phyloP scores from a whole-genome alignment of 2,113 vertebrate species.

The Himantopus leucocephalus region DNA sequence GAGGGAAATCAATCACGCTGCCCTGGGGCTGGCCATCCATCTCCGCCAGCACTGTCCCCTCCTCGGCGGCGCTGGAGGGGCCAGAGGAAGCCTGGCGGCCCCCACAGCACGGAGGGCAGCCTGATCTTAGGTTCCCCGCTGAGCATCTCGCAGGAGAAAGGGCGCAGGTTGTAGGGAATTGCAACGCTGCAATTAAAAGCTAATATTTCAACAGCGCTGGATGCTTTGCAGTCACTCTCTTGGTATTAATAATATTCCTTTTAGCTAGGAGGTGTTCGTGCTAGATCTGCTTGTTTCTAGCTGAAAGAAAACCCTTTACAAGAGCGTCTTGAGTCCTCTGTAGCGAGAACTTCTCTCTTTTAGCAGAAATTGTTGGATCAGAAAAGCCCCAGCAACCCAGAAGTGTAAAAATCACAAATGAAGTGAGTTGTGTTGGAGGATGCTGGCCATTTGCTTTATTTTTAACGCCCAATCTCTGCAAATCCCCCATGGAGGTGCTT shows the following conservation, averaged over 20 bases:
- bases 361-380: background rate
- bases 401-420: background rate
- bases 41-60: background rate
- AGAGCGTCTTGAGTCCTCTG: background rate
- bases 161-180: background rate
- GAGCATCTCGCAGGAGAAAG: background rate
- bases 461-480: background rate
- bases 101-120: background rate
- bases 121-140: background rate
- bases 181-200: background rate
- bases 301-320: background rate
- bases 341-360: background rate
- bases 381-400: background rate
- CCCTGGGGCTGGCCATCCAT: background rate
- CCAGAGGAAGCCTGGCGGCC: background rate
- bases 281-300: background rate
- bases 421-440: background rate
- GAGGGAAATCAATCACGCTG: conserved; percentile 2
- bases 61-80: accelerated
- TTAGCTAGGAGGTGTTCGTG: background rate
- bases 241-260: background rate
- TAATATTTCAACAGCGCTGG: background rate
- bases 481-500: background rate
- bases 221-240: background rate
- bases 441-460: background rate